Conservation (phyloP, 1,140 invertebrate species). For the Papilio machaon region DNA sequence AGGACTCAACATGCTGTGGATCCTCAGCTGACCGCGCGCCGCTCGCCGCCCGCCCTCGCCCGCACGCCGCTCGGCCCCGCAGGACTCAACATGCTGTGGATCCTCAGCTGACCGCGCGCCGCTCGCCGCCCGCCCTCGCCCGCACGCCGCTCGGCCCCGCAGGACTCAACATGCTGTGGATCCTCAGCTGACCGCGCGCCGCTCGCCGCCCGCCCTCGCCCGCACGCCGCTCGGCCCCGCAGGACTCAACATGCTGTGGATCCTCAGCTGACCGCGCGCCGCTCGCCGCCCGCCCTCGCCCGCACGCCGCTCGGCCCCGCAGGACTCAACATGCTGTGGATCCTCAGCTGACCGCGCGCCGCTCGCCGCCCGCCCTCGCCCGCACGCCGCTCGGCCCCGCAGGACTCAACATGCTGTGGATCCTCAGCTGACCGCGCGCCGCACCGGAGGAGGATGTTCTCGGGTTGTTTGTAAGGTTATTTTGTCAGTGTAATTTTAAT, state of each 20-base stretch:
- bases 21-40: background rate
- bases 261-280: background rate
- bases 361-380: too few relatives aligned
- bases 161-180: slow-evolving; percentile 37
- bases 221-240: slow-evolving; percentile 43
- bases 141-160: slow-evolving; percentile 43
- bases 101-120: background rate
- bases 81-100: slow-evolving; percentile 37
- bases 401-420: slow-evolving; percentile 37
- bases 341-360: background rate
- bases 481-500: too few relatives aligned
- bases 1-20: slow-evolving; percentile 37
- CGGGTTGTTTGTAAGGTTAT: too few relatives aligned
- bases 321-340: slow-evolving; percentile 37
- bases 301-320: slow-evolving; percentile 43
- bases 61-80: slow-evolving; percentile 43
- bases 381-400: slow-evolving; percentile 43
- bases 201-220: too few relatives aligned
- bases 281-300: too few relatives aligned
- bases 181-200: background rate
- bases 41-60: background rate
- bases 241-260: slow-evolving; percentile 37
- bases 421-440: background rate
- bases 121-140: background rate
- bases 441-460: too few relatives aligned